Evolutionary conservation across 2,113 vertebrate genomes (phyloP), one percentile per base, ranked within the genome.

Genomic region (Charina bottae): DNA sequence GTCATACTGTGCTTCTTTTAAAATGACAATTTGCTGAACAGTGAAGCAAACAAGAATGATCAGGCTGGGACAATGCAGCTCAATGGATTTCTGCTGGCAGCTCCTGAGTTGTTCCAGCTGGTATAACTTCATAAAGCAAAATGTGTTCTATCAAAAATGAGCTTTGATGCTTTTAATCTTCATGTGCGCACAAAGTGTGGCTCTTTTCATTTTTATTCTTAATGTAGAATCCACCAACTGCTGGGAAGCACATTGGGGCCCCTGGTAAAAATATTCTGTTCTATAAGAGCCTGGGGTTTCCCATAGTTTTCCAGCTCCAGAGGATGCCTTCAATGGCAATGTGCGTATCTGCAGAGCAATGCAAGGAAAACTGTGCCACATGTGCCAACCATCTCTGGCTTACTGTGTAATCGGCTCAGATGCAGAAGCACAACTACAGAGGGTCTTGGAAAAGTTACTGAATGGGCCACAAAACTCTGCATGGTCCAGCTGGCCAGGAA

Each of bases 141-240:
- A 53, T 60, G 53, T 90, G 90, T 85, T 90, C 83, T 12, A 64
- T 12, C 33, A 83, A 68, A 94, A 94, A 94, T 62, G 78, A 95
- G 15, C 24, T 89, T 92, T 90, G 49, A 1, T 62, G 78, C 64
- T 94, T 93, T 8, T 91, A 92, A 94, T 93, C 92, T 90, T 90
- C 92, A 92, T 94, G 26, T 46, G 55, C 37, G 24, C 62, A 85
- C 0, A 62, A 28, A 53, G 24, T 93, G 85, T 90, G 0, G 93
- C 15, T 90, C 46, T 94, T 68, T 58, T 23, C 90, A 33, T 90
- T 33, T 87, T 92, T 90, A 91, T 95, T 64, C 24, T 87, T 94
- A 89, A 93, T 87, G 88, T 21, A 95, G 86, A 87, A 95, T 87
- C 90, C 87, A 3, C 6, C 58, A 23, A 10, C 2, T 90, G 33